Evolutionary conservation across 2,113 vertebrate genomes (phyloP).

Genomic region (Limnothrissa miodon): DNA sequence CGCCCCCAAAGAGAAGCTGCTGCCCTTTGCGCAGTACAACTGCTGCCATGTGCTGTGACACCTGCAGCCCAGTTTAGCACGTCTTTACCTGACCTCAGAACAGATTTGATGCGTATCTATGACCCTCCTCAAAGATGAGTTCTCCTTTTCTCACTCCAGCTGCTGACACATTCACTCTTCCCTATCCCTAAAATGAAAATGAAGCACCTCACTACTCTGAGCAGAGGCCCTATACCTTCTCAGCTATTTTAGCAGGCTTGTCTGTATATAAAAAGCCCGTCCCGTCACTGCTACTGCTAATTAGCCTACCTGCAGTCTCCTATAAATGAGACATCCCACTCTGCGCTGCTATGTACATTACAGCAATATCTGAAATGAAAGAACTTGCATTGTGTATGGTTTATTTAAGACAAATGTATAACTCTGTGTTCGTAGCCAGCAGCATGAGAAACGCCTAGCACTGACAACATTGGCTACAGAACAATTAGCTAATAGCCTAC

Average conservation of each 20-base stretch:
- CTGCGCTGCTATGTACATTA: constrained; percentile 28
- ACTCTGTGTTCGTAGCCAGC: background rate
- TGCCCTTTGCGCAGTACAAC: constrained; percentile 86
- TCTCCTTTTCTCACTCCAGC: background rate
- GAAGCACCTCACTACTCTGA: constrained; percentile 9
- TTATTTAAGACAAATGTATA: constrained; percentile 3
- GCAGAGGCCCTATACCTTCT: constrained; percentile 7
- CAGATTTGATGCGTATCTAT: background rate
- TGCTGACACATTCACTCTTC: background rate
- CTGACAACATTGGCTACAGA: background rate
- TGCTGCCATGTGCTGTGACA: constrained; percentile 82
- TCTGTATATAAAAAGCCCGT: background rate
- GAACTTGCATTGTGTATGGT: constrained; percentile 32
- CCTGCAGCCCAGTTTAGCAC: background rate
- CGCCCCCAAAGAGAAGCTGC: constrained; percentile 79
- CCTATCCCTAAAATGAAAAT: background rate
- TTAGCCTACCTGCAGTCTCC: constrained; percentile 14
- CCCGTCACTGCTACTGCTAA: background rate
- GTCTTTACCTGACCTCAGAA: background rate
- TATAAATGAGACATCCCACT: background rate
- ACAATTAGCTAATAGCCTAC: background rate
- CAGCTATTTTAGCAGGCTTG: background rate
- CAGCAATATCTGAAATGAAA: constrained; percentile 17
- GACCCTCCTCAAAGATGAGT: background rate
- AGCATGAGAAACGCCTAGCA: background rate